Evolutionary conservation across 2,888 invertebrate species (phyloP), one percentile per base, ranked within the genome.

Genomic region (Drosophila ustulata): DNA sequence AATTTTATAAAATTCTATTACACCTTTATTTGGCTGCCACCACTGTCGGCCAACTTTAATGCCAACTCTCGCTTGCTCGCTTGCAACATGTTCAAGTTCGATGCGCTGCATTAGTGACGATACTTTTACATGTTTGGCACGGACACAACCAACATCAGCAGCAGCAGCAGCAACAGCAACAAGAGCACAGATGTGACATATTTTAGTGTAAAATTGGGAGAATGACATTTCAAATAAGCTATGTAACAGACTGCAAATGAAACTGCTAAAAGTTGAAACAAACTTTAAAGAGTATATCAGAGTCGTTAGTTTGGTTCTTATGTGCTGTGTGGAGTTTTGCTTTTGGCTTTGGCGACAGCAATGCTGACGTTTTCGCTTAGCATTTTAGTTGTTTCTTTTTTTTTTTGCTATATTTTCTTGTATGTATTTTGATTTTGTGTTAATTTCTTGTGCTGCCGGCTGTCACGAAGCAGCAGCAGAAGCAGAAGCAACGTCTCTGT

Each of bases 391-490:
- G 43, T 23, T 39, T 57, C 52, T 41, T 5, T 41, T 30, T 32
- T 41, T 2, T 47, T 41, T 2, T 47, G 30, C 30, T 37, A 32
- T 64, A 28, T 41, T 66, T 28, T 70, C 57, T 70, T 58, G 18
- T 56, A 62, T 68, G 59, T 69, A 66, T 74, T 76, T 75, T 71
- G 80, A 81, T 75, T 72, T 78, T 83, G 75, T 78, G 82, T 80
- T 80, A 82, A 82, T 82, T 82, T 82, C 78, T 79, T 80, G 64
- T 72, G 80, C 80, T 79, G 82, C 80, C 62, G 82, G 72, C 83
- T 71, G 71, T 71, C 70, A 53, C 67, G 70, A 59, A 45, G 57
- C 56, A 32, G 30, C 49, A 34, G 34, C 34, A 34, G 11, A 11
- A 61, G 39, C 53, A 52, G 30, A 34, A 70, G 41, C 61, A 46